Evolutionary conservation across 2,888 invertebrate genomes (phyloP).

Genomic region (Linnaemya tessellans): DNA sequence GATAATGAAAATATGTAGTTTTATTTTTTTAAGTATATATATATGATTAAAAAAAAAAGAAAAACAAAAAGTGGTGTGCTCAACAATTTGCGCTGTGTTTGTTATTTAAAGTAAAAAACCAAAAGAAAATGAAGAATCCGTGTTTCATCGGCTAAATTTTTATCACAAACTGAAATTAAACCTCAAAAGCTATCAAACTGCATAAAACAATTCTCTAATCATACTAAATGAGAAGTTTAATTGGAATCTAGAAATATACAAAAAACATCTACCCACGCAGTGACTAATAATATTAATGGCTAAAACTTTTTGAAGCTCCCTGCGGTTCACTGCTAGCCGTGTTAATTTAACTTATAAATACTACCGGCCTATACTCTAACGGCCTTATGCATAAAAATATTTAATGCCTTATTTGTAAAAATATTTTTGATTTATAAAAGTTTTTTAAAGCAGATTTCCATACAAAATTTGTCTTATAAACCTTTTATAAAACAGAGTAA

Average conservation of each 20-base stretch:
- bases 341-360: too few species aligned
- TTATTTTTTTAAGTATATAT: slow-evolving; percentile 51
- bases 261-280: background rate
- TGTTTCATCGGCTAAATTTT: slow-evolving; percentile 6
- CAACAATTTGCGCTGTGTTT: slow-evolving; percentile 75
- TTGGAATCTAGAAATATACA: background rate
- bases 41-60: slow-evolving; percentile 18
- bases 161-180: slow-evolving; percentile 14
- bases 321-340: too few species aligned
- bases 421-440: too few species aligned
- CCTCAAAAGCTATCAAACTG: slow-evolving; percentile 11
- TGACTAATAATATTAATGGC: background rate
- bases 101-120: slow-evolving; percentile 61
- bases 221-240: too few species aligned
- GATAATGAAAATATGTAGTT: slow-evolving; percentile 32
- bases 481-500: too few species aligned
- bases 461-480: too few species aligned
- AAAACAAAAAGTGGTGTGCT: slow-evolving; percentile 71
- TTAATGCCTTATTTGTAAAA: too few species aligned
- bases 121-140: slow-evolving; percentile 26
- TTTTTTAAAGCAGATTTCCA: too few species aligned
- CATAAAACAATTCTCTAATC: background rate
- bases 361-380: too few species aligned
- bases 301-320: too few species aligned
- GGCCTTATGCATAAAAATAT: too few species aligned